Evolutionary conservation across 2,113 vertebrate species (phyloP).

Genomic region (Ictalurus furcatus): DNA sequence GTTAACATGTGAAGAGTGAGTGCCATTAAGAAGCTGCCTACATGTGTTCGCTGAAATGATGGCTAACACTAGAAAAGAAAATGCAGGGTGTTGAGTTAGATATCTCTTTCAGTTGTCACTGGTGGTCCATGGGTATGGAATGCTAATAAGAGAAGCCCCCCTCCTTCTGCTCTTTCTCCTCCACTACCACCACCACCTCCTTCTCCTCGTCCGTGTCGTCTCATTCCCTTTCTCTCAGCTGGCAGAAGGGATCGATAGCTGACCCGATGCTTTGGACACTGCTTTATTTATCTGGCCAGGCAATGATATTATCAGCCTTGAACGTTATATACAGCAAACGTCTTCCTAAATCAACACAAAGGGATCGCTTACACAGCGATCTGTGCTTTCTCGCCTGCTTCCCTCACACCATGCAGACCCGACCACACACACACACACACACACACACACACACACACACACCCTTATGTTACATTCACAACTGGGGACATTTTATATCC

Average conservation of each 20-base stretch:
- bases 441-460: constrained; percentile 54
- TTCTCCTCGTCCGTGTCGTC: constrained; percentile 41
- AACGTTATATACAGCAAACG: constrained; percentile 86
- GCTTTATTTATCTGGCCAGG: constrained; percentile 84
- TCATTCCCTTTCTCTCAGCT: constrained; percentile 65
- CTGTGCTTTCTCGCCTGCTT: constrained; percentile 70
- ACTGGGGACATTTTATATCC: constrained; percentile 68
- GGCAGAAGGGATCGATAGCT: constrained; percentile 78
- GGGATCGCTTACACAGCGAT: constrained; percentile 78
- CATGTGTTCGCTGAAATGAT: constrained; percentile 76
- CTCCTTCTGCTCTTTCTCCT: constrained; percentile 59
- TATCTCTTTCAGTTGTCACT: constrained; percentile 96
- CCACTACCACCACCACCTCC: constrained; percentile 50
- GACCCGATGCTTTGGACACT: constrained; percentile 79
- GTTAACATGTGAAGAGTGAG: constrained; percentile 17
- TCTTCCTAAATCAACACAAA: constrained; percentile 91
- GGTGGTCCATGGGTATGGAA: constrained; percentile 85
- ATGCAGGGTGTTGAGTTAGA: constrained; percentile 83
- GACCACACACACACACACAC: constrained; percentile 58
- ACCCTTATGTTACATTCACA: constrained; percentile 69
- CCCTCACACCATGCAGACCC: constrained; percentile 57
- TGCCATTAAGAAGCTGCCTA: constrained; percentile 62
- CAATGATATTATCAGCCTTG: constrained; percentile 85
- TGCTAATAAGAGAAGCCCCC: constrained; percentile 81
- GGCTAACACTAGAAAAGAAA: constrained; percentile 76